Evolutionary conservation across 1,140 invertebrate genomes (phyloP).

Genomic region (Cataglyphis hispanica): DNA sequence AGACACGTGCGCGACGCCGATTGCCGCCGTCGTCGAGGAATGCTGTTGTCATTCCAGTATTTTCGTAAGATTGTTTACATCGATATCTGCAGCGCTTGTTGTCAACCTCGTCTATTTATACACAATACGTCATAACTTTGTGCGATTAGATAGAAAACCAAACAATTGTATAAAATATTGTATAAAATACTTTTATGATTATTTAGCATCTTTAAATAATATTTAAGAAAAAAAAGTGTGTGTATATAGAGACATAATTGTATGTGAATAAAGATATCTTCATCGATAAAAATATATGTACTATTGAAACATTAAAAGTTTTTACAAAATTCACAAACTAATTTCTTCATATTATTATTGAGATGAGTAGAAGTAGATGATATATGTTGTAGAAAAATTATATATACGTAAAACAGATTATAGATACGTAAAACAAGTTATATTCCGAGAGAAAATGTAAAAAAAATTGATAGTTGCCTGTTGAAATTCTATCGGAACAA

Average conservation of each 20-base stretch:
- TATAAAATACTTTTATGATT: background rate
- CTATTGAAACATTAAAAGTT: background rate
- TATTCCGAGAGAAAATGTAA: slow-evolving; percentile 12
- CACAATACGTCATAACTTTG: background rate
- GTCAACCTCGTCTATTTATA: too few species aligned
- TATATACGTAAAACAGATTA: background rate
- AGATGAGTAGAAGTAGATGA: background rate
- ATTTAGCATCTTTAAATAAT: background rate
- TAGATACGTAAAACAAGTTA: background rate
- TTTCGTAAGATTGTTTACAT: slow-evolving; percentile 7
- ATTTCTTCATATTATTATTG: background rate
- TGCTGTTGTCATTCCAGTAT: slow-evolving; percentile 34
- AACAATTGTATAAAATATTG: background rate
- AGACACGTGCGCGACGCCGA: slow-evolving; percentile 70
- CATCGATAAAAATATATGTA: background rate
- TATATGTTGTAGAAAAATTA: background rate
- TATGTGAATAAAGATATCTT: background rate
- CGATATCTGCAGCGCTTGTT: background rate
- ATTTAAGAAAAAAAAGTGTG: background rate
- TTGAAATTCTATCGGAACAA: slow-evolving; percentile 41
- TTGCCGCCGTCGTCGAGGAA: slow-evolving; percentile 37
- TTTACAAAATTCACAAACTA: background rate
- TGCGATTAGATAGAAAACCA: background rate
- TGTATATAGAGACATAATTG: background rate
- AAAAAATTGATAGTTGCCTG: slow-evolving; percentile 21